Percentiles rank a stretch among this genome's conserved stretches.
Conservation (phyloP, 1,140 invertebrate genomes). For the Hylaeus anthracinus region DNA sequence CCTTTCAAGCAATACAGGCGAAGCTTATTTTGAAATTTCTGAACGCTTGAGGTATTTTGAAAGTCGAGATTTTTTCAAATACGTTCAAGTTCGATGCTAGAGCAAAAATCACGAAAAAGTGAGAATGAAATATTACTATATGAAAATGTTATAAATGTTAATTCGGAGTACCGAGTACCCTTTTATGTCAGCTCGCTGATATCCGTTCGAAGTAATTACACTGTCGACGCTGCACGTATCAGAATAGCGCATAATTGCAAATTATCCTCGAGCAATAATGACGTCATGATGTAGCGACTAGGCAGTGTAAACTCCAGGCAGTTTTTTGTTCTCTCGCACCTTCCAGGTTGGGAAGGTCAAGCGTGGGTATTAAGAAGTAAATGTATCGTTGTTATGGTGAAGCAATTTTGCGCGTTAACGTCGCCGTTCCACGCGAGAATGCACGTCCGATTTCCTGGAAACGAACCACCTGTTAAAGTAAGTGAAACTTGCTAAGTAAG, state of each 20-base stretch:
- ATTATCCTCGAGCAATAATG: constrained; percentile 25
- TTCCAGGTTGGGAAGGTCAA: constrained; percentile 51
- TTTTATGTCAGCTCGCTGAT: not conserved
- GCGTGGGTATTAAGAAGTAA: constrained; percentile 53
- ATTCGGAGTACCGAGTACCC: no score
- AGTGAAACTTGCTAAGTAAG: no score
- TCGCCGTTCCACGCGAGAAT: constrained; percentile 24
- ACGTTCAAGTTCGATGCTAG: no score
- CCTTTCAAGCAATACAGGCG: no score
- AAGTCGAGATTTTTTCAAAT: no score
- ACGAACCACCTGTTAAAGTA: constrained; percentile 2
- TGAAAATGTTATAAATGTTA: no score
- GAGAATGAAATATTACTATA: not conserved
- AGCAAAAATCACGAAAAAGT: no score
- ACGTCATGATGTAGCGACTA: constrained; percentile 40
- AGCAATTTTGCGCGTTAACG: constrained; percentile 47
- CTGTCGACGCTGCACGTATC: not conserved
- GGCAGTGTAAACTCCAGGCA: no score
- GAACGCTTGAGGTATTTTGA: no score
- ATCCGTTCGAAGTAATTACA: not conserved
- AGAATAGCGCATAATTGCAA: constrained; percentile 4
- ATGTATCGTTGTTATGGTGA: constrained; percentile 34
- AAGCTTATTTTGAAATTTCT: no score
- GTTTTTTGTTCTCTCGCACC: constrained; percentile 39
- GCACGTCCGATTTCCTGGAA: constrained; percentile 11